Conservation (phyloP, 1,140 invertebrate species). For the Delia radicum region DNA sequence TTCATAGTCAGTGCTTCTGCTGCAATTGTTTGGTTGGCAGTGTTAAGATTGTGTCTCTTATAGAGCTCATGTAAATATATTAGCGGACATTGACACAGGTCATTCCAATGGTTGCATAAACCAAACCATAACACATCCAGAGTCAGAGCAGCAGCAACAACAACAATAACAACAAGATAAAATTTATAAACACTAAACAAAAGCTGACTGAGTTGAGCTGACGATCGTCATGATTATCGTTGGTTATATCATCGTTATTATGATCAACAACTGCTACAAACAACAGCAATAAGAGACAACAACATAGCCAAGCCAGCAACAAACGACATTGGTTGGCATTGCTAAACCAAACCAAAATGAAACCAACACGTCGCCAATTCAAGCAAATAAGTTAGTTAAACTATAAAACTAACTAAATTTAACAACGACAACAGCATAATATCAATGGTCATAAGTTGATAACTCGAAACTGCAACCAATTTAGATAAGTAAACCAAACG, state of each 20-base stretch:
- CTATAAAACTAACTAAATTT: no score
- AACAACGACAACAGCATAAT: no score
- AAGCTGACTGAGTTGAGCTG: not conserved
- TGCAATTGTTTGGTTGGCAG: no score
- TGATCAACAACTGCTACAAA: not conserved
- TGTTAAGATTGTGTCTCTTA: not conserved
- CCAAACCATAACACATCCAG: not conserved
- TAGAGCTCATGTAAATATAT: conserved; percentile 27
- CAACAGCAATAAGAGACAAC: no score
- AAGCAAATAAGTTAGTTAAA: not conserved
- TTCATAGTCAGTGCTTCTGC: no score
- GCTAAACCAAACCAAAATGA: not conserved
- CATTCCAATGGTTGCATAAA: not conserved
- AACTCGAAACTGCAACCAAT: no score
- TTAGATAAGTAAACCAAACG: no score
- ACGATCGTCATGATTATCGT: not conserved
- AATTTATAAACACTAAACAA: not conserved
- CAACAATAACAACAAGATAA: not conserved
- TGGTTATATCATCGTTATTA: not conserved
- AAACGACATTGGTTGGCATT: not conserved
- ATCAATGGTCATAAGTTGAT: no score
- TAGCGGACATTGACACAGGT: conserved; percentile 27
- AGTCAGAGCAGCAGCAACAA: not conserved
- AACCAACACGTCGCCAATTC: not conserved
- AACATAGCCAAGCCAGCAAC: not conserved